Evolutionary conservation across 2,888 invertebrate genomes (phyloP).

Genomic region (Amphiduros pacificus): DNA sequence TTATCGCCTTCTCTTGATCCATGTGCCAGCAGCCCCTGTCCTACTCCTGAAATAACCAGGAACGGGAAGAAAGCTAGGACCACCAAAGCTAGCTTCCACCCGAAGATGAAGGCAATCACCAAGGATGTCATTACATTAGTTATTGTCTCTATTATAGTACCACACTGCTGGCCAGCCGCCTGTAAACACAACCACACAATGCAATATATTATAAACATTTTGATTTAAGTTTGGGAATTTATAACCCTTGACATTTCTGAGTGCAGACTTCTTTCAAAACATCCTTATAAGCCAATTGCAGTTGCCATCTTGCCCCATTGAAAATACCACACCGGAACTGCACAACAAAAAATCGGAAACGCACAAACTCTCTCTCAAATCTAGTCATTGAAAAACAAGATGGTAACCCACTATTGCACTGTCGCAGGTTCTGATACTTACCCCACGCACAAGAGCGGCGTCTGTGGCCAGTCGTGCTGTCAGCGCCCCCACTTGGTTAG

Average conservation of each 20-base stretch:
- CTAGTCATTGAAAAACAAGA: no score
- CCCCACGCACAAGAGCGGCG: constrained; percentile 58
- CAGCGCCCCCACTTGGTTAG: constrained; percentile 55
- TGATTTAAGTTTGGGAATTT: no score
- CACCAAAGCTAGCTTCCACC: constrained; percentile 60
- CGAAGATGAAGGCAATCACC: constrained; percentile 58
- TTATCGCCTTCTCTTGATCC: constrained; percentile 55
- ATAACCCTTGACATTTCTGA: no score
- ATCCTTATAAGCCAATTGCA: no score
- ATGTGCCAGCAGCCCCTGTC: constrained; percentile 33
- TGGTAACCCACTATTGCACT: no score
- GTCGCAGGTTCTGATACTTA: no score
- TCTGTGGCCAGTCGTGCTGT: constrained; percentile 56
- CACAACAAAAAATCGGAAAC: no score
- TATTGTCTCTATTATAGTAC: constrained; percentile 53
- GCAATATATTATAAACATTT: no score
- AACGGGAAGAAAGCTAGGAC: constrained; percentile 59
- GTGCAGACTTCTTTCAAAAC: no score
- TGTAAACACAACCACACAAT: constrained; percentile 34
- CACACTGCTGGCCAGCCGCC: constrained; percentile 60
- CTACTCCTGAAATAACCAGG: constrained; percentile 52
- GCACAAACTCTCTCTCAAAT: no score
- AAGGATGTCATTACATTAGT: constrained; percentile 53
- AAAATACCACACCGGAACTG: no score
- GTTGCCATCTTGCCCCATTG: no score